Conservation (phyloP, 2,888 invertebrate species). For the Leuctra nigra region DNA sequence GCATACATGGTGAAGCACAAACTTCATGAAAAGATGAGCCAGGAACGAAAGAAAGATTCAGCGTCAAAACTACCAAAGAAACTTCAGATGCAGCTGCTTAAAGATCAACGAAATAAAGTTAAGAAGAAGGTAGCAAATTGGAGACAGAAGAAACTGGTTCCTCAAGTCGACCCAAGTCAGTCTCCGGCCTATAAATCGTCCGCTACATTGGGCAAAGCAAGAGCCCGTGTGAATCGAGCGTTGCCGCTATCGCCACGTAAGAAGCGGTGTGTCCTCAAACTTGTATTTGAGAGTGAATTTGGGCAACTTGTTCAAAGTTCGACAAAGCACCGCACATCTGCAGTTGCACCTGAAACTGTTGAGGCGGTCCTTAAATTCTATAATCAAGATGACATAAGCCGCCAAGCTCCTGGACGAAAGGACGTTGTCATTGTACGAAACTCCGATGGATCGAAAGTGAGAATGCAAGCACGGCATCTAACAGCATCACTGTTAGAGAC, state of each 20-base stretch:
- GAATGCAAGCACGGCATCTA: constrained; percentile 15
- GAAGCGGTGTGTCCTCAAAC: neutral
- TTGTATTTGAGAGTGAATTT: neutral
- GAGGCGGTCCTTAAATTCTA: neutral
- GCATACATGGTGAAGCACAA: constrained; percentile 3
- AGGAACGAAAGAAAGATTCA: neutral
- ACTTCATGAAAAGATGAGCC: neutral
- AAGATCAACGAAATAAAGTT: neutral
- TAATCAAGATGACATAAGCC: constrained; percentile 15
- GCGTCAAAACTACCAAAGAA: neutral
- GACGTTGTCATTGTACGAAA: constrained; percentile 17
- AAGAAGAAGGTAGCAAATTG: neutral
- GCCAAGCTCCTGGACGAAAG: constrained; percentile 20
- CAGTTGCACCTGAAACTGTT: neutral
- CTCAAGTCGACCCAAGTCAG: too few relatives aligned
- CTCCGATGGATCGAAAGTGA: constrained; percentile 7
- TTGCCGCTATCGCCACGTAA: constrained; percentile 3
- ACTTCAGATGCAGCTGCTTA: too few relatives aligned
- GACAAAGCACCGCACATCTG: too few relatives aligned
- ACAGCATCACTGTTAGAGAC: neutral
- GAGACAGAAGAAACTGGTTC: constrained; percentile 1
- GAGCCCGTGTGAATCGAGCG: neutral
- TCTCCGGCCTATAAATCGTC: neutral
- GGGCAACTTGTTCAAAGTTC: neutral
- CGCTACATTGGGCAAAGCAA: neutral